phyloP scores from a whole-genome alignment of 2,113 vertebrate genomes.

The Charina bottae region DNA sequence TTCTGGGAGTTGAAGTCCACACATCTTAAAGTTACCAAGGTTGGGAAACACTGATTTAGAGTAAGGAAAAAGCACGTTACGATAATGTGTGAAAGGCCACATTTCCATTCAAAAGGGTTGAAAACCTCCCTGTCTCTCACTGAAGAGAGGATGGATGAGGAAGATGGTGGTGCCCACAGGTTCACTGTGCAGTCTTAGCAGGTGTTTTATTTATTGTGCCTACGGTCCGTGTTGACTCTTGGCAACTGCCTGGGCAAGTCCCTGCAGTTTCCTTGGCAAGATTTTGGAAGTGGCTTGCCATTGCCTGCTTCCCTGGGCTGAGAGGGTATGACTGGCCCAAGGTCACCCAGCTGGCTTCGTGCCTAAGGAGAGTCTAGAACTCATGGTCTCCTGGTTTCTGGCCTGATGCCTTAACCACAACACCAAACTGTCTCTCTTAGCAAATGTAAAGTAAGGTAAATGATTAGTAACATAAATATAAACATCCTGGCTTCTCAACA shows the following conservation, averaged over 20 bases:
- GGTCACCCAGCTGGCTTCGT: neutral
- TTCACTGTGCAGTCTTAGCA: neutral
- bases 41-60: too few species aligned
- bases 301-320: neutral
- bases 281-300: neutral
- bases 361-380: neutral
- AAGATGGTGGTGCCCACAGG: neutral
- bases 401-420: neutral
- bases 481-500: neutral
- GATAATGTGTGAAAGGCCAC: neutral
- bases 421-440: neutral
- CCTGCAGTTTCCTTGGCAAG: neutral
- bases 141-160: neutral
- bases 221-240: neutral
- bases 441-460: constrained; percentile 15
- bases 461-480: neutral
- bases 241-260: neutral
- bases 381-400: neutral
- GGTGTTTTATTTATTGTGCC: neutral
- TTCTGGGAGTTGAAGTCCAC: too few species aligned
- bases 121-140: neutral
- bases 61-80: neutral
- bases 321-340: neutral
- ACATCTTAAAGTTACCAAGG: too few species aligned
- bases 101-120: neutral